These are phyloP conservation scores for Prolemur simus DNA, from an alignment of 2,113 vertebrate genomes.

Conservation along the genomic window DNA sequence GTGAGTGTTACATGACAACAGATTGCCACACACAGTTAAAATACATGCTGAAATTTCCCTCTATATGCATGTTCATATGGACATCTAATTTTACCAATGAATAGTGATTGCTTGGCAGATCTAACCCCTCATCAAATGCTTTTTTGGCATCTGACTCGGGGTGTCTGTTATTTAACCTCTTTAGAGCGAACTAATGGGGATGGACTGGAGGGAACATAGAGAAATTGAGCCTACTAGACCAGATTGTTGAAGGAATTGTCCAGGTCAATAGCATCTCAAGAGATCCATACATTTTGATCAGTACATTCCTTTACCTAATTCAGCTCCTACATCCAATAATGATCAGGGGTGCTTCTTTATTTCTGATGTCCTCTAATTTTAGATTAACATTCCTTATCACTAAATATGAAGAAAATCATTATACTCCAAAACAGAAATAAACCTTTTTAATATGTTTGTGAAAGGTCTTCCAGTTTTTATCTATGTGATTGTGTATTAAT, in stretches of 20 bases:
- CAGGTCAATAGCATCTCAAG: background rate
- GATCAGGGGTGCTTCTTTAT: background rate
- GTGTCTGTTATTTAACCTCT: constrained; percentile 25
- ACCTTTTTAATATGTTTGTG: background rate
- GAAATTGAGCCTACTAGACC: background rate
- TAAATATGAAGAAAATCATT: background rate
- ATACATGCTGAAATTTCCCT: background rate
- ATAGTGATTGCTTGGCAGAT: background rate
- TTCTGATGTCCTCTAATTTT: background rate
- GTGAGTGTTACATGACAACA: constrained; percentile 18
- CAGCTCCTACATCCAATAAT: background rate
- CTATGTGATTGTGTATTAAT: background rate
- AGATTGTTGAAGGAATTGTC: background rate
- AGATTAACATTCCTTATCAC: background rate
- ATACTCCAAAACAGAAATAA: background rate
- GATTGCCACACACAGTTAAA: background rate
- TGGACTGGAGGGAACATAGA: background rate
- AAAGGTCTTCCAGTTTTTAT: background rate
- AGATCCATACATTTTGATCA: background rate
- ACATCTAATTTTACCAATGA: background rate
- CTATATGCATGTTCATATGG: background rate
- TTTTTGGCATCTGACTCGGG: constrained; percentile 11
- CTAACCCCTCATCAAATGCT: background rate
- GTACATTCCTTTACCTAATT: background rate
- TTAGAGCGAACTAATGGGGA: background rate